These are phyloP conservation scores for Hoplostethus atlanticus DNA, from an alignment of 2,797 vertebrate genomes.

Conservation along the genomic window DNA sequence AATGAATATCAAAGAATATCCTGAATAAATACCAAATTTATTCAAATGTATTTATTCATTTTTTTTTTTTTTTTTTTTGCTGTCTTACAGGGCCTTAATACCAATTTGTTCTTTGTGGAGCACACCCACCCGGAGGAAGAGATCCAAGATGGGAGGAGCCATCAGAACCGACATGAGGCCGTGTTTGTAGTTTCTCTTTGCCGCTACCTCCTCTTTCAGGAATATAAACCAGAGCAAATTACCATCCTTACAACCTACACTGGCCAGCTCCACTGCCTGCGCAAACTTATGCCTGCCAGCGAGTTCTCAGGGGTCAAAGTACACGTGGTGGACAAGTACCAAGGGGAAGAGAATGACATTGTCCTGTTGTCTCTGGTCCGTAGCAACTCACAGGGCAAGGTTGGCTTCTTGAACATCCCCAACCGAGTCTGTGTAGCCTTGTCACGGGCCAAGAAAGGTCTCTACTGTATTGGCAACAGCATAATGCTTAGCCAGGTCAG, in stretches of 20 bases:
- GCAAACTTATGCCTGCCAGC: conserved; percentile 86
- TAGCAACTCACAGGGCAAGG: conserved; percentile 87
- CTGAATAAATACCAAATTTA: not conserved
- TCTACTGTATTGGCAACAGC: conserved; percentile 93
- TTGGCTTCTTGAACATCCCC: conserved; percentile 92
- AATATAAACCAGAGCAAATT: conserved; percentile 92
- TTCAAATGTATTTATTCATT: too few relatives aligned
- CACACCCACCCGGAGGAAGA: conserved; percentile 88
- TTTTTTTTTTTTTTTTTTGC: too few relatives aligned
- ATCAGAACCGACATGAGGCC: conserved; percentile 92
- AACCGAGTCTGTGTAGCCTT: conserved; percentile 95
- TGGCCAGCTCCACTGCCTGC: conserved; percentile 92
- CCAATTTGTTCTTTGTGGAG: conserved; percentile 93
- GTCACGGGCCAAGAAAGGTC: conserved; percentile 94
- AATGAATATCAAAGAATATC: conserved; percentile 11
- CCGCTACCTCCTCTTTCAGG: conserved; percentile 90
- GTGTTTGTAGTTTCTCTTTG: conserved; percentile 91
- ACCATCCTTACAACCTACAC: conserved; percentile 97
- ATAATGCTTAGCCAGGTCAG: conserved; percentile 87
- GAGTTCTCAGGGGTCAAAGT: conserved; percentile 91
- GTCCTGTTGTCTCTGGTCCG: conserved; percentile 94
- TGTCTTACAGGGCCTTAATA: conserved; percentile 86
- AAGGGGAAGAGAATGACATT: conserved; percentile 98
- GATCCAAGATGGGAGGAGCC: conserved; percentile 92
- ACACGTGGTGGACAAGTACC: conserved; percentile 97